These are phyloP conservation scores for Linepithema humile DNA, from an alignment of 1,140 invertebrate genomes.

Conservation along the genomic window DNA sequence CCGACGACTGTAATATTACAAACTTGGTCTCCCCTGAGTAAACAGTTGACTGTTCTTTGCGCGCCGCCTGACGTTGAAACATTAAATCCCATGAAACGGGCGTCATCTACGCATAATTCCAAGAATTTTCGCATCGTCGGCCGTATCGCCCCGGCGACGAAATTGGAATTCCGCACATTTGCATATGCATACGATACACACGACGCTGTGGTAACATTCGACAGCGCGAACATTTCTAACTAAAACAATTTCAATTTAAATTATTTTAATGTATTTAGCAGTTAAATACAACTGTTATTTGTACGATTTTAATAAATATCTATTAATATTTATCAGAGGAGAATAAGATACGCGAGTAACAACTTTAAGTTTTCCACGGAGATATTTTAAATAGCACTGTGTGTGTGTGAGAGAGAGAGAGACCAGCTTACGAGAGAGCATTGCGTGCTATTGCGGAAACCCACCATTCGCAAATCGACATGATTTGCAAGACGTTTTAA, in stretches of 20 bases:
- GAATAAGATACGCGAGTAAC: not conserved
- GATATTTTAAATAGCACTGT: constrained; percentile 41
- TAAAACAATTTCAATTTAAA: not conserved
- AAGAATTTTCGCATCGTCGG: constrained; percentile 40
- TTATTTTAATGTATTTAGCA: not conserved
- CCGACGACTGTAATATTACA: constrained; percentile 56
- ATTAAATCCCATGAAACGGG: constrained; percentile 55
- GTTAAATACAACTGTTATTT: not conserved
- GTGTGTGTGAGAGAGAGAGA: too few relatives aligned
- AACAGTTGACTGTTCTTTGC: constrained; percentile 58
- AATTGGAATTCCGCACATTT: constrained; percentile 19
- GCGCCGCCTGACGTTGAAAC: constrained; percentile 45
- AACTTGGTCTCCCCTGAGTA: constrained; percentile 54
- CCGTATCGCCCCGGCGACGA: not conserved
- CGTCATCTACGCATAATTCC: constrained; percentile 53
- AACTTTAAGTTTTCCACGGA: not conserved
- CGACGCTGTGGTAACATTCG: not conserved
- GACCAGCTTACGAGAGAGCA: not conserved
- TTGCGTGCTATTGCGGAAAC: constrained; percentile 22
- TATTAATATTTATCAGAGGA: not conserved
- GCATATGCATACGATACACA: not conserved
- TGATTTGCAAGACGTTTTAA: constrained; percentile 58
- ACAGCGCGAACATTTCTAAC: not conserved
- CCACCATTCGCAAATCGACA: constrained; percentile 38
- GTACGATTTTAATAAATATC: not conserved